Evolutionary conservation across 2,797 vertebrate genomes (phyloP), one percentile per base, ranked within the genome.

Genomic region (Silurus aristotelis): DNA sequence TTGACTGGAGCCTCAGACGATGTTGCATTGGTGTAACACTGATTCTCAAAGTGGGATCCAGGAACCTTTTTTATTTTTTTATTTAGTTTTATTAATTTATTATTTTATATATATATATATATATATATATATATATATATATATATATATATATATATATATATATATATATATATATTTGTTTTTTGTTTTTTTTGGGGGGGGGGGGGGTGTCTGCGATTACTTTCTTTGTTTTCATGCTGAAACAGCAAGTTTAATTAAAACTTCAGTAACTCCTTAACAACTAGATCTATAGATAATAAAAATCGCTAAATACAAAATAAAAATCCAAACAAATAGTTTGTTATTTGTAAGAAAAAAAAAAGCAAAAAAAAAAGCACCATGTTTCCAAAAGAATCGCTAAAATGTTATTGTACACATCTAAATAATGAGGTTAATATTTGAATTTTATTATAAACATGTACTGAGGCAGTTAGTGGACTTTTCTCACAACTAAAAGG

Each of bases 1-100:
- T 83, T 46, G 12, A 58, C 76, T 73, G 27, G 78, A 70, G 61
- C 17, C 58, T 75, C 52, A 76, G 52, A 80, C 19, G 20, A 81
- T n/a, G 25, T 20, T 76, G 70, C 70, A 68, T 70, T 80, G 52
- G 60, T 25, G 58, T 66, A 80, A 67, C 48, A 81, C n/a, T 7
- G 78, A 8, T 80, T 80, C 79, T 52, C 43, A 31, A 67, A 27
- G 15, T 55, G 79, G 46, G 46, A 67, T 66, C 64, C 64, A 81
- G 46, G 25, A 64, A 81, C 79, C 79, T 81, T 64, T 52, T 48
- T 6, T 6, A 10, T 52, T 52, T 52, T 31, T 31, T 31, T 31
- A 31, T 31, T 31, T 31, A 31, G n/a, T n/a, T n/a, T n/a, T n/a
- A n/a, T n/a, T n/a, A n/a, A n/a, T n/a, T n/a, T n/a, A n/a, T n/a